Evolutionary conservation across 2,113 vertebrate species (phyloP), one percentile per base, ranked within the genome.

Genomic region (Tragelaphus scriptus): DNA sequence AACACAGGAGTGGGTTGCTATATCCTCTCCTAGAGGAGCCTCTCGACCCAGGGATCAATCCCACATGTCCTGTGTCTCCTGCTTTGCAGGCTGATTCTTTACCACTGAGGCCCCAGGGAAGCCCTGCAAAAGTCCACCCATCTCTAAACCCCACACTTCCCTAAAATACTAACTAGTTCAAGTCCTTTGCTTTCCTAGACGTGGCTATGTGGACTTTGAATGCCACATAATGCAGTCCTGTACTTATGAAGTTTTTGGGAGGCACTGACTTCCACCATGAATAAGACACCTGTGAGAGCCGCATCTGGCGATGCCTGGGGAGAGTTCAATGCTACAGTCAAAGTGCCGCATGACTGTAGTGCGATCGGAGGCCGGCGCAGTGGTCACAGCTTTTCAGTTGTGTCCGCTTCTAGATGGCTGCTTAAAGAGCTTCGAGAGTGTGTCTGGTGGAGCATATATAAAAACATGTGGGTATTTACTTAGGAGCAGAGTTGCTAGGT

Each of bases 311-410:
- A 7, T 2, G 19, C 14, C 10, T 6, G n/a, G 25, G 2, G 6
- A 1, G 53, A 71, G 19, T 3, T 44, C 19, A 1, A 9, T 1
- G 26, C 44, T 16, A 0, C 0, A 8, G 9, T 0, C 7, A 2
- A 11, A 15, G 19, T 1, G 16, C 28, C 3, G 5, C 1, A 0
- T 9, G 26, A 2, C 2, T 5, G 8, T 0, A 3, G 5, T 7
- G 4, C 0, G 0, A 1, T 3, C 0, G 0, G 21, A 4, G 1
- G 26, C 63, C 1, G 9, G 5, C 0, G 0, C n/a, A 8, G 4
- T 1, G 7, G 15, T 19, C 5, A 3, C 1, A 15, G 44, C 12
- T 2, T 36, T 19, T 9, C 2, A 17, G 15, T 26, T 28, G 32
- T 7, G 55, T 8, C 32, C 2, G 3, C 7, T 17, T 59, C 28